Conservation (phyloP, 2,888 invertebrate species). For the Autographa pulchrina region DNA sequence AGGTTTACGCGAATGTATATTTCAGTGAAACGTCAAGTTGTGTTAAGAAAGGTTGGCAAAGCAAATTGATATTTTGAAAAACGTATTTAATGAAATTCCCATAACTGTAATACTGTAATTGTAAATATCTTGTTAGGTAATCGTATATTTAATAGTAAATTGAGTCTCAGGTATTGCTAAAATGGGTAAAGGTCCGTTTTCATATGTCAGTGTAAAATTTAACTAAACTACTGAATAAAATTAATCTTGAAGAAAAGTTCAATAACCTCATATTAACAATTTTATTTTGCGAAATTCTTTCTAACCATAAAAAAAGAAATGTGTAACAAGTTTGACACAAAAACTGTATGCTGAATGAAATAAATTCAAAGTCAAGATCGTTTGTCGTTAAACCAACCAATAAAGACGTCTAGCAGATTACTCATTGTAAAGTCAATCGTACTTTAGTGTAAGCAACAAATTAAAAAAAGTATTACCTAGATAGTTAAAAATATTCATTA, state of each 20-base stretch:
- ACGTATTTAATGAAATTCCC: no score
- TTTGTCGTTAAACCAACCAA: conserved; percentile 28
- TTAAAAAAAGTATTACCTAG: no score
- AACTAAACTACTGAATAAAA: not conserved
- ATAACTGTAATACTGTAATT: no score
- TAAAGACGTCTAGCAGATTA: conserved; percentile 25
- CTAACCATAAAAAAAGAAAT: conserved; percentile 19
- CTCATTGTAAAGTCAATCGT: conserved; percentile 27
- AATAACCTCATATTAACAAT: conserved; percentile 17
- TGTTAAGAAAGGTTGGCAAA: not conserved
- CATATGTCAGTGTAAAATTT: no score
- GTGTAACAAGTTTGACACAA: conserved; percentile 24
- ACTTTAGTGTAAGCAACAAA: not conserved
- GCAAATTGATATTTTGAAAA: no score
- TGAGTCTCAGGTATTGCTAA: no score
- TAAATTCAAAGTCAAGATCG: conserved; percentile 33
- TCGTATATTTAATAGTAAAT: no score
- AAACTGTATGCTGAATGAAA: conserved; percentile 21
- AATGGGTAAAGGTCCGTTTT: no score
- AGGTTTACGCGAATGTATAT: no score
- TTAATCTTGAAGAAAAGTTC: conserved; percentile 13
- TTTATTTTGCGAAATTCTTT: not conserved
- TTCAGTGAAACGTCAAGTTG: no score
- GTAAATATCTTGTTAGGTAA: no score
- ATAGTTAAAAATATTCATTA: no score